Evolutionary conservation across 1,140 invertebrate species (phyloP).

Genomic region (Philotrypesis tridentata): DNA sequence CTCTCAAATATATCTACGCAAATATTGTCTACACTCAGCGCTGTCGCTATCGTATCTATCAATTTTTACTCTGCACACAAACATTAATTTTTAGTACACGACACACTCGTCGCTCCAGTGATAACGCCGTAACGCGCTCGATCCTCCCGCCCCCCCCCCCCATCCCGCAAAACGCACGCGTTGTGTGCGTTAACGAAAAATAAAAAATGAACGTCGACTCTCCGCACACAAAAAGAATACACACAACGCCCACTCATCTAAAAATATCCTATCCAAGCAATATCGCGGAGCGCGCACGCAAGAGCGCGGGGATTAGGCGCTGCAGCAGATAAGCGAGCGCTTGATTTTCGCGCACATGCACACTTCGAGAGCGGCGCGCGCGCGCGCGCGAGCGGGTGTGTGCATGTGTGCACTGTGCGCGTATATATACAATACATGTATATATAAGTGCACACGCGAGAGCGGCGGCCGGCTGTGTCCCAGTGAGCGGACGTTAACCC

Average conservation of each 20-base stretch:
- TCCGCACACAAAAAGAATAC: background rate
- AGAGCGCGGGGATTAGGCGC: slow-evolving; percentile 5
- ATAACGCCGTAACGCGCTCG: too few relatives aligned
- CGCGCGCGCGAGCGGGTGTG: background rate
- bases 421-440: slow-evolving; percentile 12
- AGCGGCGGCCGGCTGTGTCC: slow-evolving; percentile 68
- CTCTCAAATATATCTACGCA: too few relatives aligned
- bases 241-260: background rate
- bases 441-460: slow-evolving; percentile 51
- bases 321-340: slow-evolving; percentile 8
- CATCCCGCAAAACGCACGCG: too few relatives aligned
- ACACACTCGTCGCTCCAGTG: too few relatives aligned
- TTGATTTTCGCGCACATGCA: slow-evolving; percentile 1
- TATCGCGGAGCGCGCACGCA: background rate
- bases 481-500: slow-evolving; percentile 73
- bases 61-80: too few relatives aligned
- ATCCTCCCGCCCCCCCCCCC: too few relatives aligned
- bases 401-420: slow-evolving; percentile 17
- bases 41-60: too few relatives aligned
- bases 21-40: too few relatives aligned
- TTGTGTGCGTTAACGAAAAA: too few relatives aligned
- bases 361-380: too few relatives aligned
- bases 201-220: too few relatives aligned
- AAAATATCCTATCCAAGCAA: background rate
- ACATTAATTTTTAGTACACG: too few relatives aligned